phyloP scores from a whole-genome alignment of 1,140 invertebrate species.

The Asobara japonica region DNA sequence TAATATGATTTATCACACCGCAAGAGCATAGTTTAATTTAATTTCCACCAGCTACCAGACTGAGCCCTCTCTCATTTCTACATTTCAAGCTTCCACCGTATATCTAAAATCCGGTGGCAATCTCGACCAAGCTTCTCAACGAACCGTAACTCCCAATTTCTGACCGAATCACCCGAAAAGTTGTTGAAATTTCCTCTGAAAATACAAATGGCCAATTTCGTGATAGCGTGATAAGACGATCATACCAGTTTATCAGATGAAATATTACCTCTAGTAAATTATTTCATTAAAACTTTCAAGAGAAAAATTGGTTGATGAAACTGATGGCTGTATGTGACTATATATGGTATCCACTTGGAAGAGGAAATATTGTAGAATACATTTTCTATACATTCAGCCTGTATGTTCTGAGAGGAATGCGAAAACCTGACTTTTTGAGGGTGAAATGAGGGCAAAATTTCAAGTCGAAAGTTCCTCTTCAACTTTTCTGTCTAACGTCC shows the following conservation, averaged over 20 bases:
- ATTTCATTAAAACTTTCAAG: no score
- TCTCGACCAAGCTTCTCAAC: no score
- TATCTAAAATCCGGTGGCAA: slow-evolving; percentile 29
- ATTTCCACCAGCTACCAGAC: slow-evolving; percentile 33
- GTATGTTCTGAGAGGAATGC: no score
- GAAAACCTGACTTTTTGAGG: no score
- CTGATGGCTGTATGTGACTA: no score
- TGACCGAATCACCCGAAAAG: not conserved
- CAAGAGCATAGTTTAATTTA: slow-evolving; percentile 42
- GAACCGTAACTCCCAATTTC: not conserved
- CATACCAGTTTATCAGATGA: not conserved
- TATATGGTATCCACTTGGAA: no score
- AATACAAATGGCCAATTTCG: slow-evolving; percentile 4
- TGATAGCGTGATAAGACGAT: not conserved
- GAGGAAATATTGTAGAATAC: no score
- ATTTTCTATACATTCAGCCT: no score
- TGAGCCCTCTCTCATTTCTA: slow-evolving; percentile 32
- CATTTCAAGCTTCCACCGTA: slow-evolving; percentile 8
- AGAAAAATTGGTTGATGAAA: no score
- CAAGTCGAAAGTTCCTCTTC: no score
- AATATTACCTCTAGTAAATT: not conserved
- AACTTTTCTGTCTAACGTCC: no score
- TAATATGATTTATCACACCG: slow-evolving; percentile 38
- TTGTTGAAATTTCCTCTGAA: not conserved
- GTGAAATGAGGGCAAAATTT: no score